Evolutionary conservation across 2,797 vertebrate species (phyloP), one percentile per base, ranked within the genome.

Genomic region (Scomberomorus guttatus): DNA sequence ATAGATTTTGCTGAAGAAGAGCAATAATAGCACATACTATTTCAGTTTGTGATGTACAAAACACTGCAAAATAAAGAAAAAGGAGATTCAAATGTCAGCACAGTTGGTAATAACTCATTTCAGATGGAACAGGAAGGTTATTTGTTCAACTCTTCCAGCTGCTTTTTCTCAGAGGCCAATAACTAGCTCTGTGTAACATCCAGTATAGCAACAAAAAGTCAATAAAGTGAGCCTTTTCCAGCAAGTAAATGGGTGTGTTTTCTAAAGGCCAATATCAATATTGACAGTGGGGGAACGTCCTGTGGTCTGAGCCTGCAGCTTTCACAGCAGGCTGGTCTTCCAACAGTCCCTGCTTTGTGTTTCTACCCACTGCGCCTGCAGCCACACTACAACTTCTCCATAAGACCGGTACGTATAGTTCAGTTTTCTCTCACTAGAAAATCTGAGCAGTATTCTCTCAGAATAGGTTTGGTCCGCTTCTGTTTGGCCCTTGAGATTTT

Each of bases 201-300:
- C 18, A 61, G 68, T 68, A 54, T 9, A 55, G 81, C 54, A 65
- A 68, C 57, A 79, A 82, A 70, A 75, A 75, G 76, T 86, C 58
- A 65, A 88, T 77, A 75, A 72, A 77, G 44, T 39, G 22, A 72
- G 65, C 66, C 64, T 86, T 86, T 87, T 88, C 25, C 79, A 71
- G 82, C 58, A 29, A 73, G 46, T 83, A 62, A 85, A 85, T 77
- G 66, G 60, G 67, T 77, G 71, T 83, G 67, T 88, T 90, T 83
- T 90, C 71, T 18, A 75, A 80, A 81, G 77, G 82, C 89, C 90
- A 93, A 65, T 82, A 83, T 92, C 85, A 94, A 94, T 93, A 94
- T 94, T 94, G 93, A 94, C 93, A 74, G 83, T 80, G 79, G 81
- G 69, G 83, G 80, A 66, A 75, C 27, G 42, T 90, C 89, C 84